Percentiles rank a stretch among this genome's conserved stretches.
These are phyloP conservation scores for Harpagifer antarcticus DNA, from an alignment of 2,797 vertebrate species.

Conservation along the genomic window DNA sequence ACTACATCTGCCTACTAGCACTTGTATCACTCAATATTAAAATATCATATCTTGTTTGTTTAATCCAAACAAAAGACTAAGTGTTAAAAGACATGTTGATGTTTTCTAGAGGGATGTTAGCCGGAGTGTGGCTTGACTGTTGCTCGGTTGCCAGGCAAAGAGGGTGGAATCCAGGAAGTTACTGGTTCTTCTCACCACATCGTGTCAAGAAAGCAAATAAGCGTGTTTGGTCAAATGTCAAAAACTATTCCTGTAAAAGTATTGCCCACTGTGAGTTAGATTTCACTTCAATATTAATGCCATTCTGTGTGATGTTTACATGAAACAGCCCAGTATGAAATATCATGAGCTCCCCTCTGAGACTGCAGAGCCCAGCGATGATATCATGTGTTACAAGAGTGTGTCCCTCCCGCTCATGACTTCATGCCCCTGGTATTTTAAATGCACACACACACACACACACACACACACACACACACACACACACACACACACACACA, in stretches of 20 bases:
- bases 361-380: constrained; percentile 47
- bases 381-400: constrained; percentile 58
- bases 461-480: too few species aligned
- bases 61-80: not conserved
- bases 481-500: too few species aligned
- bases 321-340: constrained; percentile 9
- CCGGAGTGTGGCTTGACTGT: too few species aligned
- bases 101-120: not conserved
- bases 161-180: not conserved
- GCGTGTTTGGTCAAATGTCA: not conserved
- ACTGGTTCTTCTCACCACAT: not conserved
- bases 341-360: constrained; percentile 32
- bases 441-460: constrained; percentile 32
- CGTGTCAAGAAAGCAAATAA: not conserved
- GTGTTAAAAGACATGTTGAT: too few species aligned
- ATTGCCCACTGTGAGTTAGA: not conserved
- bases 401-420: constrained; percentile 65
- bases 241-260: not conserved
- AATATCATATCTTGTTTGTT: not conserved
- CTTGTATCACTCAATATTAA: too few species aligned
- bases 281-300: not conserved
- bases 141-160: not conserved
- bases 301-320: constrained; percentile 14
- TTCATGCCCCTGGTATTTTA: constrained; percentile 68
- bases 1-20: not conserved